Evolutionary conservation across 2,113 vertebrate species (phyloP).

Genomic region (Atractosteus spatula): DNA sequence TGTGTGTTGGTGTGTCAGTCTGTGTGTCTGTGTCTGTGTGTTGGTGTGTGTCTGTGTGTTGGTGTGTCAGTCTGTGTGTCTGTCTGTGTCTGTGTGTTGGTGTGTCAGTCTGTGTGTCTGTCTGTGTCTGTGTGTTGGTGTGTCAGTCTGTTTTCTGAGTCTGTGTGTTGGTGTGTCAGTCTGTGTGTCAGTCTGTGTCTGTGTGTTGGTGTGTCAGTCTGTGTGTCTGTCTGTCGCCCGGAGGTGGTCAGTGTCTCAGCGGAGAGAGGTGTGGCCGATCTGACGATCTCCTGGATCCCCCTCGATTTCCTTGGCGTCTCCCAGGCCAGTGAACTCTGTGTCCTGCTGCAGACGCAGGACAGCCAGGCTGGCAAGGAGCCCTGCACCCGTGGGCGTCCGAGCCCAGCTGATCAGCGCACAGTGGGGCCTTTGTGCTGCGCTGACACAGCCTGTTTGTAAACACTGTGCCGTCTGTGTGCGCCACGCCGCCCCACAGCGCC

Average conservation of each 20-base stretch:
- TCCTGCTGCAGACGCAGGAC: constrained; percentile 24
- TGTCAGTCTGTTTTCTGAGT: constrained; percentile 15
- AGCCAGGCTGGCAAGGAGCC: background rate
- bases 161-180: constrained; percentile 4
- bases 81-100: constrained; percentile 18
- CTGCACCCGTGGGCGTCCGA: too few relatives aligned
- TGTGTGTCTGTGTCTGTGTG: constrained; percentile 6
- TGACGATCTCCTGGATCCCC: constrained; percentile 42
- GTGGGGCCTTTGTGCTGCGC: too few relatives aligned
- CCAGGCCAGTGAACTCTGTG: too few relatives aligned
- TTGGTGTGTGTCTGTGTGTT: too few relatives aligned
- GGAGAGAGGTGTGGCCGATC: constrained; percentile 39
- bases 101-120: constrained; percentile 13
- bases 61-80: too few relatives aligned
- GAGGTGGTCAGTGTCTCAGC: constrained; percentile 41
- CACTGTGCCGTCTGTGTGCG: too few relatives aligned
- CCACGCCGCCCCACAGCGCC: too few relatives aligned
- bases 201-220: constrained; percentile 27
- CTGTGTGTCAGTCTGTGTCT: constrained; percentile 31
- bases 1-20: background rate
- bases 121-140: background rate
- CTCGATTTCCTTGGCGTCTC: too few relatives aligned
- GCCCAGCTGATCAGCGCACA: too few relatives aligned
- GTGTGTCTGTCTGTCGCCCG: background rate
- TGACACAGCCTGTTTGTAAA: too few relatives aligned